phyloP scores from a whole-genome alignment of 1,140 invertebrate genomes.

The Brachionus calyciflorus region DNA sequence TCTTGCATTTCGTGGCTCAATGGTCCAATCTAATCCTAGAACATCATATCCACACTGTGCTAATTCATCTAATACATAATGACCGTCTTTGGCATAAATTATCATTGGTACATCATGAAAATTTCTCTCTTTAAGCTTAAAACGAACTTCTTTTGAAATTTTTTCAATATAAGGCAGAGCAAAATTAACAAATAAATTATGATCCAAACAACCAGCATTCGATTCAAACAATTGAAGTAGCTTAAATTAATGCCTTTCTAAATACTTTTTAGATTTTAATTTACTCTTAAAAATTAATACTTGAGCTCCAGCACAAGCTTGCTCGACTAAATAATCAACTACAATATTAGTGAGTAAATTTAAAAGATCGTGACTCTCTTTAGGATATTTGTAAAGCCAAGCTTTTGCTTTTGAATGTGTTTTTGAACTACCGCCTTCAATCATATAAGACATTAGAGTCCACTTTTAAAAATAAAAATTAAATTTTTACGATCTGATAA shows the following conservation, averaged over 20 bases:
- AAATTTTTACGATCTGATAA: conserved; percentile 47
- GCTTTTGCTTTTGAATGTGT: conserved; percentile 84
- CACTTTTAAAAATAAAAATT: conserved; percentile 66
- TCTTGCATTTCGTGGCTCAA: conserved; percentile 76
- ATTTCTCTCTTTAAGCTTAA: conserved; percentile 66
- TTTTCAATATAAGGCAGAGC: conserved; percentile 65
- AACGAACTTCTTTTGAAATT: conserved; percentile 71
- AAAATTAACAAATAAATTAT: conserved; percentile 74
- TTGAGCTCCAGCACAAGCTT: conserved; percentile 67
- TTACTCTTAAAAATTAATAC: conserved; percentile 22
- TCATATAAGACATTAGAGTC: conserved; percentile 97
- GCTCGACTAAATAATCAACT: conserved; percentile 83
- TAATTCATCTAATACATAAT: conserved; percentile 78
- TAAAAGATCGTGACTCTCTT: conserved; percentile 74
- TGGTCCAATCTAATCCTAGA: conserved; percentile 88
- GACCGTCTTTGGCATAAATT: conserved; percentile 88
- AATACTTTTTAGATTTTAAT: conserved; percentile 62
- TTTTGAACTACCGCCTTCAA: conserved; percentile 77
- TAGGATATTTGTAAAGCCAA: conserved; percentile 81
- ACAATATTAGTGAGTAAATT: conserved; percentile 76
- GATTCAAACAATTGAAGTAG: conserved; percentile 90
- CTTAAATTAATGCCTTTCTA: background rate
- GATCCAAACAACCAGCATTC: conserved; percentile 81
- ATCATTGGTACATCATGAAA: conserved; percentile 78
- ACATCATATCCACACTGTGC: conserved; percentile 78